Evolutionary conservation across 2,888 invertebrate species (phyloP).

Genomic region (Physocephala rufipes): DNA sequence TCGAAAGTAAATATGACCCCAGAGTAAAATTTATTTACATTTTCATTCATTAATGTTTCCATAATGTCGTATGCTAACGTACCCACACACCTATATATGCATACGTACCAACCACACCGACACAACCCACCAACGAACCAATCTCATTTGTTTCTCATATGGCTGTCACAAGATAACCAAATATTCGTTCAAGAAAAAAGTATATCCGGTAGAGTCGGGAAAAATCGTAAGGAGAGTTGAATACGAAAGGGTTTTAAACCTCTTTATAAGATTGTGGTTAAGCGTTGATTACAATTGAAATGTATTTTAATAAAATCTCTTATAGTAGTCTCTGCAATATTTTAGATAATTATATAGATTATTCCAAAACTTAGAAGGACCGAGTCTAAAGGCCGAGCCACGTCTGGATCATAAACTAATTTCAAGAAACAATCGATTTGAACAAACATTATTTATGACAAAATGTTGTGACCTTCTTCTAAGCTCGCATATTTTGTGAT

Average conservation of each 20-base stretch:
- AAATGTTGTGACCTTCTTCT: too few relatives aligned
- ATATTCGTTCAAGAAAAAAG: background rate
- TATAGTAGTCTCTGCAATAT: background rate
- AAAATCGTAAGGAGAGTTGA: background rate
- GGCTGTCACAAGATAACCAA: constrained; percentile 10
- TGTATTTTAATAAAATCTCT: constrained; percentile 41
- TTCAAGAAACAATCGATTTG: too few relatives aligned
- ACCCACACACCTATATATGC: constrained; percentile 29
- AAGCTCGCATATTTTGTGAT: too few relatives aligned
- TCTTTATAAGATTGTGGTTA: background rate
- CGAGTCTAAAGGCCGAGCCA: background rate
- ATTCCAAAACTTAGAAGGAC: too few relatives aligned
- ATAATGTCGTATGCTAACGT: constrained; percentile 43
- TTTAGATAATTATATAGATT: background rate
- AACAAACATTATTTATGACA: too few relatives aligned
- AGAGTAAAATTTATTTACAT: constrained; percentile 55
- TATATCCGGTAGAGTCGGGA: background rate
- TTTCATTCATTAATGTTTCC: constrained; percentile 54
- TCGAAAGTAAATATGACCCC: constrained; percentile 55
- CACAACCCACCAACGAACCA: constrained; percentile 10
- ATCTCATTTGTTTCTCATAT: too few relatives aligned
- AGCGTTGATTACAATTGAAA: constrained; percentile 47
- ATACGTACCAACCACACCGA: constrained; percentile 19
- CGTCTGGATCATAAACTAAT: constrained; percentile 12
- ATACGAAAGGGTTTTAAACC: constrained; percentile 23